These are phyloP conservation scores for Spheniscus mendiculus DNA, from an alignment of 2,113 vertebrate species.

Conservation along the genomic window DNA sequence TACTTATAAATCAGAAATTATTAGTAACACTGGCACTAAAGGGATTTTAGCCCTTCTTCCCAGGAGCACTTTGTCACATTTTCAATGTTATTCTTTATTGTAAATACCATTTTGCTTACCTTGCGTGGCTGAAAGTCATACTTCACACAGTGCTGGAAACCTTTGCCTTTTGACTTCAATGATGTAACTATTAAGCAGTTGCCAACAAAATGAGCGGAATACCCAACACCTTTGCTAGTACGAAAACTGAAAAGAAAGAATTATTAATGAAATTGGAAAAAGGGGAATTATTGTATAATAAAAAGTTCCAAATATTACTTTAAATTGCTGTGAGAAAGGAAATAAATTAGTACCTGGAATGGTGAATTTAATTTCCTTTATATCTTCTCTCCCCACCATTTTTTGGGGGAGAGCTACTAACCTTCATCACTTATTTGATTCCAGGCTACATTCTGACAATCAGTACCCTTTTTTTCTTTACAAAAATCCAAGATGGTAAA, in stretches of 20 bases:
- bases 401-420: not conserved
- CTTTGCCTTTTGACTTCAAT: conserved; percentile 97
- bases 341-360: not conserved
- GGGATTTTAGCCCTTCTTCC: not conserved
- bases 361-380: not conserved
- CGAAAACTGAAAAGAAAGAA: conserved; percentile 86
- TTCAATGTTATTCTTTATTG: not conserved
- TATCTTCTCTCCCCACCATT: not conserved
- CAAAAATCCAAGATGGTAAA: not conserved
- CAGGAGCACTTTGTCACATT: not conserved
- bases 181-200: conserved; percentile 97
- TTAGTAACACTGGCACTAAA: not conserved
- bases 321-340: not conserved
- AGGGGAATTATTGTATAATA: not conserved
- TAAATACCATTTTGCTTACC: conserved; percentile 71
- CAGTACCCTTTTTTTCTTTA: not conserved
- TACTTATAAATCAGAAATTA: not conserved
- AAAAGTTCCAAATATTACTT: not conserved
- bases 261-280: not conserved
- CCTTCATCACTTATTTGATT: not conserved
- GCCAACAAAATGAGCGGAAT: conserved; percentile 97
- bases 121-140: conserved; percentile 97
- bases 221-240: conserved; percentile 96
- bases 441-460: not conserved
- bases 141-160: conserved; percentile 98